Base-by-base conservation (phyloP, 2,888 invertebrate genomes). In the Rotaria macrura region DNA sequence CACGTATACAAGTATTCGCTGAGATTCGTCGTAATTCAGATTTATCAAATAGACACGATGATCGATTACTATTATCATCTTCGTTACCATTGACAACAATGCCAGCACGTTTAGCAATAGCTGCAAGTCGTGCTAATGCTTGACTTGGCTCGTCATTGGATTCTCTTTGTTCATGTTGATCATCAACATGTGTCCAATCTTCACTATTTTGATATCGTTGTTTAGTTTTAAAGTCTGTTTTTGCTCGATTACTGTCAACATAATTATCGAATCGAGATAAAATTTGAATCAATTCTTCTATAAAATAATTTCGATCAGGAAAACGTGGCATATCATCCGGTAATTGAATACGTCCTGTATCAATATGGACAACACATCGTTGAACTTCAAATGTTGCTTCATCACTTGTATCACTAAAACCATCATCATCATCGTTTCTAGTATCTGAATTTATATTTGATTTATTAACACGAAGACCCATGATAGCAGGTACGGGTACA, bases 401-500 rank as follows among this genome's bases (percentile, higher is more conserved):
- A 52, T 52, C 47, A 52, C 83, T 83, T 83, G 47, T 83, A 52
- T 52, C 83, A 52, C 47, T 65, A 34, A 9, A 65, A 14, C 29
- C 6, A 65, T 65, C 34, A 65, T 65, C 34, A 65, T 65, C n/a
- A n/a, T 65, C n/a, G 55, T 87, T 87, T 12, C 88, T 88, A 86
- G 90, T 90, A 87, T 93, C 65, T 3, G 23, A 23, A 12, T 65
- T 65, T 34, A 2, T 7, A 52, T 52, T 52, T 3, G 29, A 65
- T 65, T 65, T 65, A 65, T 65, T 65, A 14, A 65, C 14, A 14
- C 65, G 93, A 55, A 94, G 91, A 89, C 98, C 99, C 98, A 99
- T 99, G 87, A 99, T 94, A 91, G 96, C 99, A 55, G 99, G 99
- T 85, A 99, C 97, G 0, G 99, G 99, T 10, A 99, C 99, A 92